Evolutionary conservation across 2,888 invertebrate species (phyloP).

Genomic region (Drosophila seclusa): DNA sequence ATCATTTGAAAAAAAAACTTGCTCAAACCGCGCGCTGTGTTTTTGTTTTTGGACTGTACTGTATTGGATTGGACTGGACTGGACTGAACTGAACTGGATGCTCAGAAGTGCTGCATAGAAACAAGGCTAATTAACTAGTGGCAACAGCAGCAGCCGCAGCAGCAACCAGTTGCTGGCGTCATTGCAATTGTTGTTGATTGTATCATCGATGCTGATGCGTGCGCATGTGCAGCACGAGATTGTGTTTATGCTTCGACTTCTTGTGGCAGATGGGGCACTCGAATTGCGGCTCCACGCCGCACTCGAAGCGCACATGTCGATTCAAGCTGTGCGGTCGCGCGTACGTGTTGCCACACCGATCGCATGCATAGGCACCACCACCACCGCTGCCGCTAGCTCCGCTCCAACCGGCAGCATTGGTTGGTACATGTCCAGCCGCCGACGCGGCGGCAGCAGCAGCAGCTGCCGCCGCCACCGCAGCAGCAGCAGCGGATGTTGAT

Average conservation of each 20-base stretch:
- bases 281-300: conserved; percentile 87
- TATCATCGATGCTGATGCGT: conserved; percentile 86
- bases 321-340: conserved; percentile 86
- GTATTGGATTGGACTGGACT: conserved; percentile 25
- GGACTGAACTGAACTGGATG: conserved; percentile 28
- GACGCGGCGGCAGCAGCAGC: conserved; percentile 34
- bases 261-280: conserved; percentile 88
- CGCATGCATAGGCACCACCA: conserved; percentile 85
- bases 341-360: conserved; percentile 87
- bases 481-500: conserved; percentile 71
- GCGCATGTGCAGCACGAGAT: conserved; percentile 85
- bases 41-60: conserved; percentile 36
- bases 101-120: conserved; percentile 37
- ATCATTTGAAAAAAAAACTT: conserved; percentile 83
- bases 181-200: conserved; percentile 77
- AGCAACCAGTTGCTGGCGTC: conserved; percentile 63
- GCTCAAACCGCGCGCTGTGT: conserved; percentile 45
- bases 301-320: conserved; percentile 87
- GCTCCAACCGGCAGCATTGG: conserved; percentile 22
- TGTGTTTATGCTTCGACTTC: conserved; percentile 86
- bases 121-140: conserved; percentile 53
- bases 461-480: conserved; percentile 52
- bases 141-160: conserved; percentile 37
- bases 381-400: conserved; percentile 52
- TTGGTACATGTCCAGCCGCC: conserved; percentile 41